phyloP scores from a whole-genome alignment of 2,888 invertebrate species.

The Idaea straminata region DNA sequence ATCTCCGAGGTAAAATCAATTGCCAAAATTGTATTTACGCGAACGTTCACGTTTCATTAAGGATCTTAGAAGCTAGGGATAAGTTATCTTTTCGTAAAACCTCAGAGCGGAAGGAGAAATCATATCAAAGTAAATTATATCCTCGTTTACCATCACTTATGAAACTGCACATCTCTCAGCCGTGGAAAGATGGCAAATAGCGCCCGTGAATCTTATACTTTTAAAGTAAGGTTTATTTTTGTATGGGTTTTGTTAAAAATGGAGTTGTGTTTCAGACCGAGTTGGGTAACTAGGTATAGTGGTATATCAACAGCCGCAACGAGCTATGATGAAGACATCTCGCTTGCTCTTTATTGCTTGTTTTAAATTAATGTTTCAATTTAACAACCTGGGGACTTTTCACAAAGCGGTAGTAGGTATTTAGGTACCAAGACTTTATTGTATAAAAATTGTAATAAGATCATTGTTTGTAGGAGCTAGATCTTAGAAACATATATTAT shows the following conservation, averaged over 20 bases:
- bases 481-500: too few relatives aligned
- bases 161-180: conserved; percentile 60
- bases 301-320: conserved; percentile 33
- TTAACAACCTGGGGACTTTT: conserved; percentile 56
- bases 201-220: conserved; percentile 38
- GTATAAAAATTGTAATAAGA: not conserved
- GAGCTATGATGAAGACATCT: conserved; percentile 62
- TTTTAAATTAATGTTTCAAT: conserved; percentile 77
- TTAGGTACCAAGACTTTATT: not conserved
- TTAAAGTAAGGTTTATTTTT: conserved; percentile 60
- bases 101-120: conserved; percentile 53
- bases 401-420: not conserved
- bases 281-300: conserved; percentile 13
- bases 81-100: conserved; percentile 51
- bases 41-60: conserved; percentile 36
- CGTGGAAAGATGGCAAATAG: not conserved
- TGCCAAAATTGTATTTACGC: conserved; percentile 69
- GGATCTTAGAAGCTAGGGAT: conserved; percentile 44
- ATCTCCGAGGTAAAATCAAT: conserved; percentile 74
- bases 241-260: conserved; percentile 64
- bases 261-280: conserved; percentile 66
- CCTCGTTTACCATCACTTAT: conserved; percentile 62
- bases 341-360: conserved; percentile 75
- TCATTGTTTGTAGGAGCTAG: not conserved
- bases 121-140: conserved; percentile 75